phyloP scores from a whole-genome alignment of 2,113 vertebrate genomes.

The Tylochromis polylepis region DNA sequence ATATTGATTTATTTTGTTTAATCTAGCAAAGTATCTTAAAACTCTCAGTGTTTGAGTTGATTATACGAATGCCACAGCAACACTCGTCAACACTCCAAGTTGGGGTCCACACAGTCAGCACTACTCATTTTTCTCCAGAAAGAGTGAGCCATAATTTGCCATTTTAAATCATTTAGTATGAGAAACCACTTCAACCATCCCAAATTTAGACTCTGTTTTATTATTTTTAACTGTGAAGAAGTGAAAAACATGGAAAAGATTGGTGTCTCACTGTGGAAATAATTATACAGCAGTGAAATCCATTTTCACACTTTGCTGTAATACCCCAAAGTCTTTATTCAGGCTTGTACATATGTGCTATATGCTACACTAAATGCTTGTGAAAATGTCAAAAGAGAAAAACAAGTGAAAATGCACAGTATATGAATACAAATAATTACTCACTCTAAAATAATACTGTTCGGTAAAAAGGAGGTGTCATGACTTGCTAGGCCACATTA shows the following conservation, averaged over 20 bases:
- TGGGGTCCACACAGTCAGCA: not conserved
- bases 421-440: not conserved
- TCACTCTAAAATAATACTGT: slow-evolving; percentile 26
- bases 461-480: slow-evolving; percentile 43
- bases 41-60: not conserved
- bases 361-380: not conserved
- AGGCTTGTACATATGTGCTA: not conserved
- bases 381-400: not conserved
- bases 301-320: not conserved
- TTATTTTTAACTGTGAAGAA: not conserved
- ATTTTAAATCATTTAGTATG: not conserved
- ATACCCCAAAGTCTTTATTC: not conserved
- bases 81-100: not conserved
- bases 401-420: not conserved
- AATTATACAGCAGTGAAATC: not conserved
- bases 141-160: not conserved
- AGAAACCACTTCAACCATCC: not conserved
- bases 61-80: not conserved
- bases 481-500: slow-evolving; percentile 56
- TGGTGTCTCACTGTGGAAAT: not conserved
- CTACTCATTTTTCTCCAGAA: not conserved
- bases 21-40: not conserved
- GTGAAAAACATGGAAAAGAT: not conserved
- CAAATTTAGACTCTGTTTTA: not conserved
- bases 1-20: not conserved